These are phyloP conservation scores for Brienomyrus brachyistius DNA, from an alignment of 2,113 vertebrate genomes.

Conservation along the genomic window DNA sequence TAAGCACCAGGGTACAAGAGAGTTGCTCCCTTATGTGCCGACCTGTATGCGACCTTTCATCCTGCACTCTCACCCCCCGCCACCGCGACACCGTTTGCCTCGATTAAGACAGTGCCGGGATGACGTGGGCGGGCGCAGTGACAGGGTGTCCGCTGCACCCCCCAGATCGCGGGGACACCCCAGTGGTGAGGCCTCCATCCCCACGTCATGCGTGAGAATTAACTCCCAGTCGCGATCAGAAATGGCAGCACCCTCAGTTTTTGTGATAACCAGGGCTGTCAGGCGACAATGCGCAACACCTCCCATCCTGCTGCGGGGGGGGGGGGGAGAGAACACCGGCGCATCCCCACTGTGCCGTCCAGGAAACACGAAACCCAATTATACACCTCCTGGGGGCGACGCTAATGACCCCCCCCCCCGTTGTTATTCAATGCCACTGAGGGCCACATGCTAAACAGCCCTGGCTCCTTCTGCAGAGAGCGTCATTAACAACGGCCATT, in stretches of 20 bases:
- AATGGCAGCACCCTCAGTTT: background rate
- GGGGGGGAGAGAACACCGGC: background rate
- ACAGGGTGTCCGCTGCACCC: background rate
- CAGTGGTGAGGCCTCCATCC: background rate
- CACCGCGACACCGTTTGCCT: background rate
- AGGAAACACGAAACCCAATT: constrained; percentile 50
- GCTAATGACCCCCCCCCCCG: constrained; percentile 58
- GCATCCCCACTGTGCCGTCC: background rate
- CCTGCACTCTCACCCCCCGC: background rate
- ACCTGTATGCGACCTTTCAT: background rate
- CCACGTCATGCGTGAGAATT: background rate
- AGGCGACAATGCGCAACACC: background rate
- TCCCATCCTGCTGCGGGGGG: background rate
- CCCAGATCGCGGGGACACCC: background rate
- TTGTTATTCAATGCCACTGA: constrained; percentile 55
- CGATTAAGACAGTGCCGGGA: background rate
- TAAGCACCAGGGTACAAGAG: background rate
- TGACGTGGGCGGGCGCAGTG: background rate
- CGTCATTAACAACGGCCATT: constrained; percentile 57
- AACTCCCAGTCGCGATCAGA: background rate
- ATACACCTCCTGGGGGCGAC: constrained; percentile 51
- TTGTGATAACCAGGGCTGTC: background rate
- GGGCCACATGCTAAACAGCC: constrained; percentile 49
- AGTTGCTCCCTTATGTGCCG: background rate
- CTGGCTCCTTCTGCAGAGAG: constrained; percentile 41